Conservation (phyloP, 2,888 invertebrate species). For the Eristalis pertinax region DNA sequence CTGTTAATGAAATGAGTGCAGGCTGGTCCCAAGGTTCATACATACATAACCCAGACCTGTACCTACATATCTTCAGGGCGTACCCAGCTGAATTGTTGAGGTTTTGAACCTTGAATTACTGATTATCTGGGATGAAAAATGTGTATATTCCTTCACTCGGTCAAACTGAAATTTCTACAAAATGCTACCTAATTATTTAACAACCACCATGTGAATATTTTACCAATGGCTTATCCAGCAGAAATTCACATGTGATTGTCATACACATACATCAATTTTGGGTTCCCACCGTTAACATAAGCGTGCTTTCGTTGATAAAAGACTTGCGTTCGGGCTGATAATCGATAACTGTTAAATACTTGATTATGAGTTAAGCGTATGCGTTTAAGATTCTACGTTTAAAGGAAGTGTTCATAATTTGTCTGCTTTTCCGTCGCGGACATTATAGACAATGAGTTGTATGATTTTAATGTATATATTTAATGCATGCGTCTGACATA, state of each 20-base stretch:
- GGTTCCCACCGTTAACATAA: not conserved
- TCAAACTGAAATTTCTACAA: not conserved
- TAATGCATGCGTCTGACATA: no score
- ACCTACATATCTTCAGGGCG: not conserved
- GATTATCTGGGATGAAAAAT: not conserved
- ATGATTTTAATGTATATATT: no score
- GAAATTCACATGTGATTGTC: not conserved
- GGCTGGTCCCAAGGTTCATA: not conserved
- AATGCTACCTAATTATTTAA: not conserved
- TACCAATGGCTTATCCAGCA: not conserved
- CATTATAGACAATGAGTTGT: no score
- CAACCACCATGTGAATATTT: not conserved
- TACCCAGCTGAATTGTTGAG: not conserved
- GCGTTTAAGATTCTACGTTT: not conserved
- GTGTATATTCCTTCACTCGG: not conserved
- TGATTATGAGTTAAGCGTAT: not conserved
- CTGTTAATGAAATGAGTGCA: not conserved
- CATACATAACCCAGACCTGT: not conserved
- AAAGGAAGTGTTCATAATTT: not conserved
- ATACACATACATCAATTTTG: not conserved
- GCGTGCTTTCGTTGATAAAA: not conserved
- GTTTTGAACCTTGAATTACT: not conserved
- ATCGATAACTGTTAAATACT: not conserved
- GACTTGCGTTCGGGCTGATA: not conserved
- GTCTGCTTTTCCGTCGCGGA: no score